A percentile compares a stretch with the other conserved stretches of the same genome.
These are phyloP conservation scores for Papilio protenor DNA, from an alignment of 2,888 invertebrate species.

Conservation along the genomic window DNA sequence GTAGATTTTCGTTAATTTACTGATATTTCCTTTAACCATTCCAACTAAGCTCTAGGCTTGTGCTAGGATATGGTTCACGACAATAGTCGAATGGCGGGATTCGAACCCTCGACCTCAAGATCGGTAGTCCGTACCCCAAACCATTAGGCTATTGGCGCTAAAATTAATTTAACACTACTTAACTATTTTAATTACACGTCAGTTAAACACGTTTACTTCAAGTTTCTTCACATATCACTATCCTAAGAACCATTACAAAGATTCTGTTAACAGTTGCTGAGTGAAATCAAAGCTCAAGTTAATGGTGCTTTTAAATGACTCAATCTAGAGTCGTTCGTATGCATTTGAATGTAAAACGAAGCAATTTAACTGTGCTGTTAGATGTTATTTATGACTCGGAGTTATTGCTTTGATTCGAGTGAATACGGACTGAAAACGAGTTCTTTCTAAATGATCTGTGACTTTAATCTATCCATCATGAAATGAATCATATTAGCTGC, in stretches of 20 bases:
- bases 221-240: background rate
- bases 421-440: conserved; percentile 12
- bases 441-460: conserved; percentile 7
- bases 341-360: conserved; percentile 41
- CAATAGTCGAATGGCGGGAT: too few species aligned
- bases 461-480: conserved; percentile 23
- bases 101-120: too few species aligned
- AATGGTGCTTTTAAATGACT: conserved; percentile 36
- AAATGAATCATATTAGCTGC: conserved; percentile 8
- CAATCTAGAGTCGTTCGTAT: conserved; percentile 37
- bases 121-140: too few species aligned
- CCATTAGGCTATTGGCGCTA: too few species aligned
- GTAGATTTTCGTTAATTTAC: too few species aligned
- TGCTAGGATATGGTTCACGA: too few species aligned
- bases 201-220: conserved; percentile 1
- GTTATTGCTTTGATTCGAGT: conserved; percentile 16
- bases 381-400: conserved; percentile 34
- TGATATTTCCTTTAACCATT: too few species aligned
- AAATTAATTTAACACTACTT: background rate
- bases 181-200: conserved; percentile 6
- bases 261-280: conserved; percentile 28
- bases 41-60: too few species aligned
- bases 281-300: conserved; percentile 39
- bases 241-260: conserved; percentile 15
- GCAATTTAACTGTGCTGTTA: conserved; percentile 28